Evolutionary conservation across 2,888 invertebrate genomes (phyloP), one percentile per base, ranked within the genome.

Genomic region (Calliopum simillimum): DNA sequence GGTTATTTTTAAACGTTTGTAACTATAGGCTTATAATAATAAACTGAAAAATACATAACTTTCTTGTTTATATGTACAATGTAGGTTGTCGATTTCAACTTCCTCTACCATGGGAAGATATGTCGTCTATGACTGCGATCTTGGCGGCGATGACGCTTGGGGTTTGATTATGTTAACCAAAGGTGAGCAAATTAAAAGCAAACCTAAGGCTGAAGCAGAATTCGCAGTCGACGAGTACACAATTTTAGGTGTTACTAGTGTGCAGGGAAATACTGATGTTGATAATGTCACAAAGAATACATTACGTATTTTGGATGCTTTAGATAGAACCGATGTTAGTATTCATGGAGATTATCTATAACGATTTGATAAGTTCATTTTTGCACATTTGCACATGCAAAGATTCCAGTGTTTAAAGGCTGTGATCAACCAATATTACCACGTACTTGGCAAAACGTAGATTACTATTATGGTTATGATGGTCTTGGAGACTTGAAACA

Each of bases 211-310:
- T n/a, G n/a, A n/a, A 64, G 61, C 41, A 63, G 69, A n/a, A 33
- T 23, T 43, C 21, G 49, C 68, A 3, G 33, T 53, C 44, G 25
- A 46, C 11, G 21, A 62, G 63, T 75, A 75, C 66, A 76, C 77
- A 74, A 77, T 94, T 64, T 80, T 92, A 46, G 94, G 89, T 4
- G 88, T 95, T 0, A 94, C 94, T 0, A 93, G 93, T 72, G 91
- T 90, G 0, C 88, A 89, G 73, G 95, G 95, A 1, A 95, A 94
- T 80, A 91, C 92, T 0, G 84, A 84, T 6, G 87, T 93, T 63
- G 88, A 91, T 12, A 90, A 93, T 78, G 92, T 91, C 0, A 88
- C 88, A 19, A 84, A 83, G 33, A 94, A 95, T 82, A 91, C 93
- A 2, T 88, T 92, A 58, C 88, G 91, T 76, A 89, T 92, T 63